Evolutionary conservation across 2,797 vertebrate species (phyloP), one percentile per base, ranked within the genome.

Genomic region (Anguilla megastoma): DNA sequence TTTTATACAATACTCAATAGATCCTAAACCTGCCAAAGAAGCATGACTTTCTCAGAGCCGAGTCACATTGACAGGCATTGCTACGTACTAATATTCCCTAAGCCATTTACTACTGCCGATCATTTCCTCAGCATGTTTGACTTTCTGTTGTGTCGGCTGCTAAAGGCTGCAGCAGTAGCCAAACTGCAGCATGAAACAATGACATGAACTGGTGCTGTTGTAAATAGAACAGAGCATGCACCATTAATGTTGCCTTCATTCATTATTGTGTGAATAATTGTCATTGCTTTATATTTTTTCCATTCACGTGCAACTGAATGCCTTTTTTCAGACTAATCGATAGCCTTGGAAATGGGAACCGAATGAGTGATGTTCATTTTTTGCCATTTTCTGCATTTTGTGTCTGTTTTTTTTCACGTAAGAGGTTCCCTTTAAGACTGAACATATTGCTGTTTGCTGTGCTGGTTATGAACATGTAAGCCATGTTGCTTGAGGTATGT

Each of bases 1-100:
- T 85, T 85, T 85, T 45, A 85, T 85, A 33, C 58, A 36, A 66
- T 58, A 45, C 56, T 85, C n/a, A 18, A 45, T 33, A 63, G 56
- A 66, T 24, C 36, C 48, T 21, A 41, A 33, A 16, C 18, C 16
- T 63, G 33, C 58, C 14, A 30, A 21, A 85, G n/a, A 58, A 85
- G 84, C 58, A 24, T 0, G 21, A 36, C 33, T 36, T 58, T 58
- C 24, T 60, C n/a, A 33, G 54, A 58, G 3, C 52, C 52, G 12
- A 27, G 50, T 54, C 56, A 63, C 30, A 66, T 21, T 7, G 5
- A 18, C 18, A 85, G 36, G 84, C 56, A 85, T 33, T 36, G 36
- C 2, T 36, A 66, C 56, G 45, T 85, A 10, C 36, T 63, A 6
- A 85, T 60, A 63, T 85, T 85, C 16, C 58, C 45, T 45, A 36